Evolutionary conservation across 2,888 invertebrate genomes (phyloP).

Genomic region (Congeria kusceri): DNA sequence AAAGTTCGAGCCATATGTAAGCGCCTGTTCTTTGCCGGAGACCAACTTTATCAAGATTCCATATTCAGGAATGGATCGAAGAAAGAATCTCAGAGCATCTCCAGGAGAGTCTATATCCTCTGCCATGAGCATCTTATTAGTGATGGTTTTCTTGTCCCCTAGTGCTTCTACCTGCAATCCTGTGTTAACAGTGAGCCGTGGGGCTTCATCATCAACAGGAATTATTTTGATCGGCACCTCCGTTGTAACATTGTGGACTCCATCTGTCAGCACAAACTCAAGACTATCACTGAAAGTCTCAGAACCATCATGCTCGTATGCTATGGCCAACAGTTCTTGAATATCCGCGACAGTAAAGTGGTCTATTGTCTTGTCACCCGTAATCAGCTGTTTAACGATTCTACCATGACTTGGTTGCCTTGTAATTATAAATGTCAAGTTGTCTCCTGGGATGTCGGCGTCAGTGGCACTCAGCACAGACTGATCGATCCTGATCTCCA

Average conservation of each 20-base stretch:
- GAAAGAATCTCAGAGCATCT: slow-evolving; percentile 80
- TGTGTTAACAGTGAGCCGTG: slow-evolving; percentile 83
- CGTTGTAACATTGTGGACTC: slow-evolving; percentile 81
- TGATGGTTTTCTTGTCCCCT: slow-evolving; percentile 81
- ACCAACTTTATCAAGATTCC: slow-evolving; percentile 78
- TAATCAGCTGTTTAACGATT: slow-evolving; percentile 80
- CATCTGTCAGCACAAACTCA: slow-evolving; percentile 82
- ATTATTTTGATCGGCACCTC: slow-evolving; percentile 82
- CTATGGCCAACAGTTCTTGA: slow-evolving; percentile 79
- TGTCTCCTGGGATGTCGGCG: slow-evolving; percentile 82
- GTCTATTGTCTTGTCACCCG: slow-evolving; percentile 77
- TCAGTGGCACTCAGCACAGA: slow-evolving; percentile 84
- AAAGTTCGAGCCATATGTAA: slow-evolving; percentile 83
- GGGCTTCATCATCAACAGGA: slow-evolving; percentile 85
- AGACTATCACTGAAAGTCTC: slow-evolving; percentile 84
- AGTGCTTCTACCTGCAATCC: slow-evolving; percentile 83
- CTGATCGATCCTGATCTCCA: slow-evolving; percentile 83
- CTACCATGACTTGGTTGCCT: slow-evolving; percentile 80
- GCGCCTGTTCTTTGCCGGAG: slow-evolving; percentile 68
- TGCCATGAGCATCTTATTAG: slow-evolving; percentile 80
- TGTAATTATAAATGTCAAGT: slow-evolving; percentile 79
- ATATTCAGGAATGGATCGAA: slow-evolving; percentile 80
- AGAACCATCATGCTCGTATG: slow-evolving; percentile 85
- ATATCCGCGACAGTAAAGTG: slow-evolving; percentile 83
- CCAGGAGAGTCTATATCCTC: slow-evolving; percentile 84